Evolutionary conservation across 1,140 invertebrate genomes (phyloP), one percentile per base, ranked within the genome.

Genomic region (Panagrolaimus sp.): DNA sequence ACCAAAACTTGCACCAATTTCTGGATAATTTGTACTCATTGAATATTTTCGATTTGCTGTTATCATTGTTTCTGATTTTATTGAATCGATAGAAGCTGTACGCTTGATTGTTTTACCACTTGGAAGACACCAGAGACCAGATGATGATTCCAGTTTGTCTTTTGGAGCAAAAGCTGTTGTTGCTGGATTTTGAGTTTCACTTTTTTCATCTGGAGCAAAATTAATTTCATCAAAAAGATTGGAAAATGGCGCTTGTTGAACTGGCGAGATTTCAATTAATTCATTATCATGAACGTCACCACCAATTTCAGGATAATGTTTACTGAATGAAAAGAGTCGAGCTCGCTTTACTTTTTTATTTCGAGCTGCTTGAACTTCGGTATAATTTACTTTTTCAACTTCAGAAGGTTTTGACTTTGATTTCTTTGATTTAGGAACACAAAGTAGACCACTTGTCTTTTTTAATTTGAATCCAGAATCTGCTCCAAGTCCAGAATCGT

Each of bases 1-100:
- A 69, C 70, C 76, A 47, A 43, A 67, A 14, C 26, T 44, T 64
- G 63, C 63, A 21, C 71, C 68, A 9, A 21, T n/a, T 15, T 32
- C 26, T 17, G n/a, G 4, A 67, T 44, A 46, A 63, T 58, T 21
- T 28, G 14, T n/a, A n/a, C 52, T 58, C 10, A 58, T 12, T 21
- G 52, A 58, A 14, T 58, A 38, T 38, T 2, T 38, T 38, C 32
- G 32, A 38, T 38, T 38, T 38, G 2, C 7, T 38, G 32, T 38
- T 38, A 7, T 38, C 7, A 4, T 4, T 2, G 32, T 38, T 38
- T 38, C 32, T 38, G 32, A 38, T 38, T 4, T 38, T 4, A 38
- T 7, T 38, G 32, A 38, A 38, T 2, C 2, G 32, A 38, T 7
- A 4, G 32, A 38, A 4, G 32, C 32, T 38, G 32, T 38, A 7